Percentiles rank a stretch among this genome's conserved stretches.
Evolutionary conservation across 2,797 vertebrate genomes (phyloP).

Genomic region (Pseudocheirus occidentalis): DNA sequence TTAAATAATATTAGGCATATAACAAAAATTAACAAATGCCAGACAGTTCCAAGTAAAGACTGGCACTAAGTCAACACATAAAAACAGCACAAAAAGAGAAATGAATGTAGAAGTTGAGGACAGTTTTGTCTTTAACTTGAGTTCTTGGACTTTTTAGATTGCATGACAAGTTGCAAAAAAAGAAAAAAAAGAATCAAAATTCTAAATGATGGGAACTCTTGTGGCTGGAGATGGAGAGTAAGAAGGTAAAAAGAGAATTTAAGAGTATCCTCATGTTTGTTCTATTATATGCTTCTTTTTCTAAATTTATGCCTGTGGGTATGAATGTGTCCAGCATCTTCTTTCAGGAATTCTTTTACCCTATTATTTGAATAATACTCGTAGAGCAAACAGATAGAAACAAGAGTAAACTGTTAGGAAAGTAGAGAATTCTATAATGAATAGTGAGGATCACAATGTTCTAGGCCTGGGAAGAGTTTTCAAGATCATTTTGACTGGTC

Average conservation of each 20-base stretch:
- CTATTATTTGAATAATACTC: constrained; percentile 37
- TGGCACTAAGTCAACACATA: constrained; percentile 61
- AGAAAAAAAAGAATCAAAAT: constrained; percentile 42
- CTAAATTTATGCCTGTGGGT: background rate
- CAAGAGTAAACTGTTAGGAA: constrained; percentile 41
- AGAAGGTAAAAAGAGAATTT: background rate
- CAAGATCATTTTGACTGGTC: background rate
- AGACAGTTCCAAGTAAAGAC: constrained; percentile 58
- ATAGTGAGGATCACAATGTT: background rate
- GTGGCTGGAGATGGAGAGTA: background rate
- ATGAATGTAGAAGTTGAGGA: constrained; percentile 17
- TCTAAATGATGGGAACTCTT: constrained; percentile 7
- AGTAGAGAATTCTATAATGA: background rate
- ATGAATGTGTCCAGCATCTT: background rate
- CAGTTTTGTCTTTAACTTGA: constrained; percentile 41
- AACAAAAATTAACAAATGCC: constrained; percentile 67
- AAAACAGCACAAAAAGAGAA: constrained; percentile 53
- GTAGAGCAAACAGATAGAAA: constrained; percentile 9
- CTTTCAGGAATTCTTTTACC: constrained; percentile 11
- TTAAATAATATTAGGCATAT: constrained; percentile 70
- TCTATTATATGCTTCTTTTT: constrained; percentile 13
- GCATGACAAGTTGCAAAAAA: constrained; percentile 41
- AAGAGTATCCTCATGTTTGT: background rate
- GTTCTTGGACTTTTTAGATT: constrained; percentile 18
- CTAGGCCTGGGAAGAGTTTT: background rate